Base-by-base conservation (phyloP, 2,888 invertebrate genomes). In the Drosophila neoperkinsi region DNA sequence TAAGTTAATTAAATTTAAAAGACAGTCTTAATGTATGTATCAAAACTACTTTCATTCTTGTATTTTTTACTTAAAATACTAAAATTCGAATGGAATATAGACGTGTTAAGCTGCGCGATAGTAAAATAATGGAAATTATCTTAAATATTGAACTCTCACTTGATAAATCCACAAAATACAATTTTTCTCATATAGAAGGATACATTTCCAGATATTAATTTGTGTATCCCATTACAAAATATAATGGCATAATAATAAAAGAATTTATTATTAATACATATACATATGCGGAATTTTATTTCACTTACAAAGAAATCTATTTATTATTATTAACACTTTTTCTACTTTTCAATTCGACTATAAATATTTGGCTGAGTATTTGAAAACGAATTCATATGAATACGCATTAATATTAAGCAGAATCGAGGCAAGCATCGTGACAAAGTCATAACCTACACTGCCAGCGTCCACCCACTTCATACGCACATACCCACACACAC, bases 341-440 rank as follows among this genome's bases (percentile, higher is more conserved):
- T 25, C 25, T 28, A 50, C 11, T 18, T 5, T 28, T 6, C 10
- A 18, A 36, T 18, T 1, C 10, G 18, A 11, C 18, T 2, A 11
- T 25, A 3, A 53, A 53, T 34, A 25, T 18, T 28, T 33, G n/a
- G n/a, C 5, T 1, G 30, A n/a, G 3, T 52, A 52, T 52, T 34
- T 16, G 53, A 21, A 53, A 18, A 25, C 6, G n/a, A 30, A 13
- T 30, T 51, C 28, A 36, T 11, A 16, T 38, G 49, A 50, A 63
- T 51, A 21, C 13, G 25, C 43, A 34, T 13, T 46, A 16, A 13
- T 34, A n/a, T 49, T 49, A 4, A 34, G 33, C 28, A 13, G 34
- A 49, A 56, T 38, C 11, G 41, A 57, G n/a, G 51, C 51, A 51
- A 59, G 34, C 62, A 62, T n/a, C 46, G 31, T 51, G 58, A 36